Evolutionary conservation across 2,113 vertebrate genomes (phyloP), one percentile per base, ranked within the genome.

Genomic region (Rutilus rutilus): DNA sequence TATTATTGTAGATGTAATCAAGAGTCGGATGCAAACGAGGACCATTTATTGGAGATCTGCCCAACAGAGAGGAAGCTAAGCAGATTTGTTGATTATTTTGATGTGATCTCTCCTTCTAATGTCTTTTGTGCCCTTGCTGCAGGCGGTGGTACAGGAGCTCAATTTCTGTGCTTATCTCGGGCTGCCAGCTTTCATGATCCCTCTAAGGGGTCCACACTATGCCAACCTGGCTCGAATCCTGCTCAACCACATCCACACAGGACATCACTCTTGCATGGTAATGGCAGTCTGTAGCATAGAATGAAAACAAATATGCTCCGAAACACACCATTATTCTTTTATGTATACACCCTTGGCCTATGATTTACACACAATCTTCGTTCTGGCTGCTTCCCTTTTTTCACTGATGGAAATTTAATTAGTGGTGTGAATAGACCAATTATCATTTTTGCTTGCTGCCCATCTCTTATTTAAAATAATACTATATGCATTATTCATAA

Each of bases 101-200:
- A 78, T 78, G 21, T n/a, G 36, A 57, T 81, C 75, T 19, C 25
- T 36, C 0, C 78, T 80, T 15, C 1, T 67, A 67, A 21, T 88
- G 25, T 25, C 80, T 33, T 27, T 25, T 62, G n/a, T 33, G 2
- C 89, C 21, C 82, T 85, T 79, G 73, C 50, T 83, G 62, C 90
- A 98, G 97, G 97, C 97, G 80, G 93, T 98, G 90, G 89, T 95
- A 62, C 96, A 98, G 91, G 97, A 98, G 91, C 91, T 98, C 81
- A 96, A 97, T 92, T 98, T 98, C 89, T 96, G 97, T 14, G 96
- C 97, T 2, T 98, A 98, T 91, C 93, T 98, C 85, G 97, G 97
- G 39, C 95, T 98, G 84, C 97, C 97, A 3, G 97, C 97, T 25
- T 96, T 98, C 85, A 95, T 98, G 89, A 86, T 98, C 21, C 95